Conservation (phyloP, 2,888 invertebrate species). For the Callimorpha dominula region DNA sequence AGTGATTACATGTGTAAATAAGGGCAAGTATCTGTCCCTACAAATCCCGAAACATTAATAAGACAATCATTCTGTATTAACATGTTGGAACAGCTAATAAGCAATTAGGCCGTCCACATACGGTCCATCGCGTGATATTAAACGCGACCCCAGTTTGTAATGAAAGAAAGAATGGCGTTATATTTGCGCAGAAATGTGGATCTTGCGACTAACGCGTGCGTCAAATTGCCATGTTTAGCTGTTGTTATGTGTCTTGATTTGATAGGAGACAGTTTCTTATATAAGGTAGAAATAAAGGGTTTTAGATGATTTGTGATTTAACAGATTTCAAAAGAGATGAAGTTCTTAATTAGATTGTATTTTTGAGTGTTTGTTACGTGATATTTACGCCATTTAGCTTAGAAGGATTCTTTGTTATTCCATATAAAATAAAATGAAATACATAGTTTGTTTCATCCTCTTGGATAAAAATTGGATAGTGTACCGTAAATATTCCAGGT, state of each 20-base stretch:
- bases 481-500: too few relatives aligned
- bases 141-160: slow-evolving; percentile 60
- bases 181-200: slow-evolving; percentile 61
- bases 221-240: slow-evolving; percentile 61
- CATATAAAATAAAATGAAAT: too few relatives aligned
- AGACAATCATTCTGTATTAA: slow-evolving; percentile 46
- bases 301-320: background rate
- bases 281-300: background rate
- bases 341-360: too few relatives aligned
- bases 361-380: too few relatives aligned
- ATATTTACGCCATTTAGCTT: too few relatives aligned
- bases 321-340: too few relatives aligned
- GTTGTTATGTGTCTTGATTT: slow-evolving; percentile 50
- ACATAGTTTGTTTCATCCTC: too few relatives aligned
- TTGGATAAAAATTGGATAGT: too few relatives aligned
- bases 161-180: slow-evolving; percentile 65
- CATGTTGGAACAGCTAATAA: slow-evolving; percentile 59
- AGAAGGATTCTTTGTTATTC: too few relatives aligned
- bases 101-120: slow-evolving; percentile 65
- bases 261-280: slow-evolving; percentile 22
- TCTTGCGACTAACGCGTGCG: slow-evolving; percentile 66
- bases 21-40: background rate
- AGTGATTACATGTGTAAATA: background rate
- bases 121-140: slow-evolving; percentile 55
- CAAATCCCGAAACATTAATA: slow-evolving; percentile 34